A percentile compares a stretch with the other conserved stretches of the same genome.
phyloP scores from a whole-genome alignment of 1,140 invertebrate genomes.

The Wiebesia pumilae region DNA sequence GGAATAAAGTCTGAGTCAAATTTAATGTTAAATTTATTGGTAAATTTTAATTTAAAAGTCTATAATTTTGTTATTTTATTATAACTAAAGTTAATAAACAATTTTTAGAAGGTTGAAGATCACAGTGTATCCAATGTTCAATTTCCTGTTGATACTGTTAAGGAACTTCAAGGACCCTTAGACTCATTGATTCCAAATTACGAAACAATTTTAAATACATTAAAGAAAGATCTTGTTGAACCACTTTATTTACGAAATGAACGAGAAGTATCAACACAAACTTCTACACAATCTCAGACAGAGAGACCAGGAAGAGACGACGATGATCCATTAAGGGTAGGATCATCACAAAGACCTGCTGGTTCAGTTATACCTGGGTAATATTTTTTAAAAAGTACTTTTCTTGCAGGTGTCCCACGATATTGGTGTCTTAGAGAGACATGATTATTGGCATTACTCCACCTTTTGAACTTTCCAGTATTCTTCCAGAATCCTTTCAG shows the following conservation, averaged over 20 bases:
- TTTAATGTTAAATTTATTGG: slow-evolving; percentile 81
- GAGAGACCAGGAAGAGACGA: slow-evolving; percentile 39
- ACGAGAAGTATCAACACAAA: slow-evolving; percentile 64
- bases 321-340: slow-evolving; percentile 61
- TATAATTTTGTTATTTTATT: slow-evolving; percentile 25
- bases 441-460: slow-evolving; percentile 54
- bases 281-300: slow-evolving; percentile 44
- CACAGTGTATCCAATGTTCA: slow-evolving; percentile 68
- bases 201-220: slow-evolving; percentile 66
- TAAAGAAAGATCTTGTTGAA: slow-evolving; percentile 73
- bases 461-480: slow-evolving; percentile 50
- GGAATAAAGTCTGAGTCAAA: slow-evolving; percentile 79
- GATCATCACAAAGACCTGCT: slow-evolving; percentile 18
- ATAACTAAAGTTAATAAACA: slow-evolving; percentile 15
- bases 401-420: slow-evolving; percentile 58
- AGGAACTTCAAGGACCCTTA: slow-evolving; percentile 68
- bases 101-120: slow-evolving; percentile 70
- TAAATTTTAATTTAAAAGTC: slow-evolving; percentile 64
- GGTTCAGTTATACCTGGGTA: slow-evolving; percentile 54
- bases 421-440: slow-evolving; percentile 54
- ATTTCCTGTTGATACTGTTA: slow-evolving; percentile 72
- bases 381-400: slow-evolving; percentile 51
- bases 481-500: slow-evolving; percentile 41
- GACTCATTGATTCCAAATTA: slow-evolving; percentile 71
- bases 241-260: slow-evolving; percentile 61